Conservation (phyloP, 2,888 invertebrate species). For the Andrena praecox region DNA sequence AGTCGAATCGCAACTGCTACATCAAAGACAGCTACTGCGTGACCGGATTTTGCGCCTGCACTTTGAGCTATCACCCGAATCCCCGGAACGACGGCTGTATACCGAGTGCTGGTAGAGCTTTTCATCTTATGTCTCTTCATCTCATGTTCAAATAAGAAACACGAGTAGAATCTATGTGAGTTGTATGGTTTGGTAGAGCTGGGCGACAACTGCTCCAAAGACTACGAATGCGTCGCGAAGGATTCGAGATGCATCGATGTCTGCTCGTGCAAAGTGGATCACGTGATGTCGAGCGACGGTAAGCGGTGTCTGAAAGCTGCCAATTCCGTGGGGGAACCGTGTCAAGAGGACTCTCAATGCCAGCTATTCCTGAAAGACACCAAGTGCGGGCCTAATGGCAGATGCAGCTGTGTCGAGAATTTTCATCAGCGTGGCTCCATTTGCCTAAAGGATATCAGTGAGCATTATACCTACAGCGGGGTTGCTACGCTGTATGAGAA, state of each 20-base stretch:
- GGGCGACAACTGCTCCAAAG: constrained; percentile 76
- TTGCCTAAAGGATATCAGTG: constrained; percentile 75
- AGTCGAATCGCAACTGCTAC: constrained; percentile 81
- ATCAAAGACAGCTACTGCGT: constrained; percentile 80
- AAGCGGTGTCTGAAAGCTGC: constrained; percentile 80
- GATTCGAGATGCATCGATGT: constrained; percentile 79
- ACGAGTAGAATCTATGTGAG: neutral
- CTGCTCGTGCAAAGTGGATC: constrained; percentile 81
- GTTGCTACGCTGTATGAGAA: neutral
- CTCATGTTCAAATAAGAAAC: no score
- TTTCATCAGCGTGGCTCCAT: constrained; percentile 76
- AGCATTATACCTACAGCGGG: constrained; percentile 44
- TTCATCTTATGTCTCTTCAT: neutral
- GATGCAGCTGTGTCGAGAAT: constrained; percentile 74
- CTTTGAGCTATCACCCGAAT: constrained; percentile 79
- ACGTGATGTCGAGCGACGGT: constrained; percentile 77
- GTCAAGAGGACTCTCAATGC: constrained; percentile 80
- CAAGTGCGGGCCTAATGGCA: constrained; percentile 70
- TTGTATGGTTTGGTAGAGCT: constrained; percentile 69
- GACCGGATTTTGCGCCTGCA: constrained; percentile 81
- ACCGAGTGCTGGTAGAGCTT: constrained; percentile 76
- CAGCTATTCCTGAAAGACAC: constrained; percentile 75
- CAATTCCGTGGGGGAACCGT: constrained; percentile 78
- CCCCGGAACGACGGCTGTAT: constrained; percentile 79
- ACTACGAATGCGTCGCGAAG: constrained; percentile 81